Evolutionary conservation across 2,113 vertebrate species (phyloP).

Genomic region (Urocolius indicus): DNA sequence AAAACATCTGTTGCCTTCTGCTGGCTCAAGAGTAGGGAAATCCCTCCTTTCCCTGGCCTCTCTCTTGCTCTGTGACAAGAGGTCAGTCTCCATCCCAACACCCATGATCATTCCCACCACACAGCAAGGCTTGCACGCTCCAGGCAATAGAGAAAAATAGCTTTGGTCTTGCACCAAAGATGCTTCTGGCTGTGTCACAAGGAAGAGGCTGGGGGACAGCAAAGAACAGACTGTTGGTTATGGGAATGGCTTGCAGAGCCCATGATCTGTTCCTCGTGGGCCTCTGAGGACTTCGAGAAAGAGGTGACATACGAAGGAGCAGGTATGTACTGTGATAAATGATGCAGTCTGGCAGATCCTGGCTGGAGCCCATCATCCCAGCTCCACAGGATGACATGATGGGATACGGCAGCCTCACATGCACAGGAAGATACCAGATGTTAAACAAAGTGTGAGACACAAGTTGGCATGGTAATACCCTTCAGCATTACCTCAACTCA

Average conservation of each 20-base stretch:
- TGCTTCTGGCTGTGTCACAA: not conserved
- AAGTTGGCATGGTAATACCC: not conserved
- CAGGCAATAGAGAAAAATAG: not conserved
- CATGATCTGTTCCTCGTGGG: accelerated
- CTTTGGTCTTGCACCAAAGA: not conserved
- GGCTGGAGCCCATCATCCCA: not conserved
- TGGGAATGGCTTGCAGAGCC: not conserved
- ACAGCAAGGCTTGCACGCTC: not conserved
- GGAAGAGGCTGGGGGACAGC: not conserved
- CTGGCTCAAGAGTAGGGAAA: not conserved
- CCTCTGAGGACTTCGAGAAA: not conserved
- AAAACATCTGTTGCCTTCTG: not conserved
- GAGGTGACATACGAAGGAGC: not conserved
- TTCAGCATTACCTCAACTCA: not conserved
- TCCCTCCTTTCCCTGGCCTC: not conserved
- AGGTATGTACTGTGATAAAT: not conserved
- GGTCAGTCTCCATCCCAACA: not conserved
- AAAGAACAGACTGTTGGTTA: not conserved
- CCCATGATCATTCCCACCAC: not conserved
- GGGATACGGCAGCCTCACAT: not conserved
- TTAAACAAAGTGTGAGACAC: not conserved
- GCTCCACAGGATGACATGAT: accelerated
- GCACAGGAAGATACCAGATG: not conserved
- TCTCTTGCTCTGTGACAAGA: not conserved
- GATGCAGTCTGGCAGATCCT: not conserved